Evolutionary conservation across 2,113 vertebrate genomes (phyloP).

Genomic region (Tragelaphus buxtoni): DNA sequence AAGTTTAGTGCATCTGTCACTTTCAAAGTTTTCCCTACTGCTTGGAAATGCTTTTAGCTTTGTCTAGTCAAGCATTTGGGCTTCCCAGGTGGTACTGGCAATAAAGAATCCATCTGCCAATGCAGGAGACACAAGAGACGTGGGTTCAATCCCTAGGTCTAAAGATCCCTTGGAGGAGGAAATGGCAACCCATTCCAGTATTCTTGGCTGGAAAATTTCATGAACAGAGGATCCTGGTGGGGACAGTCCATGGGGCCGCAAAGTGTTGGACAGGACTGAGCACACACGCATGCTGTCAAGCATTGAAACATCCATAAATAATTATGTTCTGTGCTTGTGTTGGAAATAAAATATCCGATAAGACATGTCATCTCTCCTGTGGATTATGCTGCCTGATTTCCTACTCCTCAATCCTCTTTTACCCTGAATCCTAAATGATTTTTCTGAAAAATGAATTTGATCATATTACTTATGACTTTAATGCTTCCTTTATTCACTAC

Average conservation of each 20-base stretch:
- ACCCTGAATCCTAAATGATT: neutral
- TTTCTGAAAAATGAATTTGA: constrained; percentile 27
- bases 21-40: constrained; percentile 27
- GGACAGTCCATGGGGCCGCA: neutral
- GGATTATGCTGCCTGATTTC: neutral
- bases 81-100: neutral
- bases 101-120: neutral
- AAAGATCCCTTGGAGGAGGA: neutral
- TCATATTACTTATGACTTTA: neutral
- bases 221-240: neutral
- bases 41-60: constrained; percentile 12
- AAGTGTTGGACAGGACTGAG: neutral
- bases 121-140: neutral
- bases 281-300: accelerated
- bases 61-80: constrained; percentile 35
- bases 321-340: neutral
- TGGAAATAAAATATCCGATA: neutral
- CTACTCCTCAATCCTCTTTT: neutral
- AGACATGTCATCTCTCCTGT: neutral
- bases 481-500: neutral
- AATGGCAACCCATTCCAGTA: neutral
- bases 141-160: neutral
- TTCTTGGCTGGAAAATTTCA: neutral
- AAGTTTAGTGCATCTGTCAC: neutral
- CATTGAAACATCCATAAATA: neutral